Base-by-base conservation (phyloP, 2,888 invertebrate species). In the Ochropleura plecta region DNA sequence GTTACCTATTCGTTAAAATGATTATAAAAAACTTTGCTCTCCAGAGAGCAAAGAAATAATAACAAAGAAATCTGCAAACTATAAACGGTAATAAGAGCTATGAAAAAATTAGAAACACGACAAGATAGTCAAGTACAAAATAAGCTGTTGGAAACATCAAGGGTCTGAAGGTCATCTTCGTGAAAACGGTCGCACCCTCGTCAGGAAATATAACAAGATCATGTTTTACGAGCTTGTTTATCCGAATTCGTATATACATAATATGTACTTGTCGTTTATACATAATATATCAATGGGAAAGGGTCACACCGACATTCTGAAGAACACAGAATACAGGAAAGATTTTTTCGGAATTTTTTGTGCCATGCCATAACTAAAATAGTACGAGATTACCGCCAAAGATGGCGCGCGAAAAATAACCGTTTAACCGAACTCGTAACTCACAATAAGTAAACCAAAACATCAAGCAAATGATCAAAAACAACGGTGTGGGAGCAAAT, bases 141-240 rank as follows among this genome's bases (percentile, higher is more conserved):
- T 71, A 78, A 76, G 69, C 65, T 64, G 44, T 85, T 83, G 81
- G 83, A 88, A 85, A 84, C 79, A 86, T 84, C 85, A 84, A 86
- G 81, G 83, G 74, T 75, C 83, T 85, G 84, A 86, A 90, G 88
- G 82, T 86, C 83, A 86, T 81, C 76, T 79, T 79, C 77, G 86
- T 84, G 86, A 88, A 87, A 86, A 86, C 84, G 85, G 88, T 89
- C 89, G 86, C 83, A 91, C 91, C 89, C 91, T 90, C 88, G 89
- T 90, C 92, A 92, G 89, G 87, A 89, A 89, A 90, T 90, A 88
- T 90, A 90, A 91, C 90, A 80, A 90, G 90, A 89, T 91, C 86
- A 86, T 88, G 88, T 91, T 92, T 92, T 92, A 92, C 88, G 92
- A 90, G 82, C 90, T 91, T 91, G 91, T 92, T 92, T 91, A 91